Percentiles rank a stretch among this genome's conserved stretches.
phyloP scores from a whole-genome alignment of 2,113 vertebrate species.

The Isurus oxyrinchus region DNA sequence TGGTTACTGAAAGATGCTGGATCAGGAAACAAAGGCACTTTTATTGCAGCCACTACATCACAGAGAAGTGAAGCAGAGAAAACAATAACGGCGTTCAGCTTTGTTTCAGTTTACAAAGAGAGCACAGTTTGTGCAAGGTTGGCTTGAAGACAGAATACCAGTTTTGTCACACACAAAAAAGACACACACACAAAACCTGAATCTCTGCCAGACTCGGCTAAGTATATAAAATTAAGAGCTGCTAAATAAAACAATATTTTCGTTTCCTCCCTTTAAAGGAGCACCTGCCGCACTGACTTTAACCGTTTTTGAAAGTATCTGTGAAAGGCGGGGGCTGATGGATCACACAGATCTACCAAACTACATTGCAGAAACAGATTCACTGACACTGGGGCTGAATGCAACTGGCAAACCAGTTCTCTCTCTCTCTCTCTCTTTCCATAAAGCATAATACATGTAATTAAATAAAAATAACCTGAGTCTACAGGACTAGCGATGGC shows the following conservation, averaged over 20 bases:
- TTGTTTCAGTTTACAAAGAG: constrained; percentile 39
- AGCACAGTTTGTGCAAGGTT: constrained; percentile 27
- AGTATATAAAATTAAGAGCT: constrained; percentile 39
- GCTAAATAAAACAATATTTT: constrained; percentile 42
- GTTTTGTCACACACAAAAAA: constrained; percentile 40
- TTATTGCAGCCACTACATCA: constrained; percentile 37
- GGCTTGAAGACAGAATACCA: constrained; percentile 38
- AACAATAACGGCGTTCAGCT: constrained; percentile 30
- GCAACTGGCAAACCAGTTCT: not conserved
- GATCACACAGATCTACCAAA: not conserved
- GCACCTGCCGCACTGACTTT: constrained; percentile 13
- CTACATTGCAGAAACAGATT: not conserved
- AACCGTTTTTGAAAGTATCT: not conserved
- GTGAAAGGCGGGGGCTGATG: not conserved
- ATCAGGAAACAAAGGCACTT: constrained; percentile 40
- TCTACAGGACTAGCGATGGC: not conserved
- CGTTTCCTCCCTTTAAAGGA: not conserved
- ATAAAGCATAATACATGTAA: not conserved
- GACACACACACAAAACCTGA: constrained; percentile 28
- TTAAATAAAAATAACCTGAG: not conserved
- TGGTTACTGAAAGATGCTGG: constrained; percentile 39
- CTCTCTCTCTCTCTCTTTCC: not conserved
- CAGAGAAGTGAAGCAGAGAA: constrained; percentile 39
- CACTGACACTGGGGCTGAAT: not conserved
- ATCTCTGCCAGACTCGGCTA: not conserved